Evolutionary conservation across 2,797 vertebrate species (phyloP), one percentile per base, ranked within the genome.

Genomic region (Parotocinclus haroldoi): DNA sequence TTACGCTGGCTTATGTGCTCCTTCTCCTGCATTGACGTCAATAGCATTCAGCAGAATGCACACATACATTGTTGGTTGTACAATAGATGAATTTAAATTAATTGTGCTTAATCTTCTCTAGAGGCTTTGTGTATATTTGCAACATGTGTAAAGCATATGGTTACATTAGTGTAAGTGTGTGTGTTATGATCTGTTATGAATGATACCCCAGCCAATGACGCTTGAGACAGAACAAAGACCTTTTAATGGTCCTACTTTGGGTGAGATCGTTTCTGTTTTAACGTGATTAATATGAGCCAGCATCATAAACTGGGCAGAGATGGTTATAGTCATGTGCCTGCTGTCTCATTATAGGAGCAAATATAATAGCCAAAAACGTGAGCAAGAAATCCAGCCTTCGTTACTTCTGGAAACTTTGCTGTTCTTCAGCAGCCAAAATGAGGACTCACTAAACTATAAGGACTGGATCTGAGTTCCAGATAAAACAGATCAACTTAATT

Each of bases 261-360:
- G 51, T 53, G 57, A 59, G 27, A 5, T 38, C 17, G 49, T 53
- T 48, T 36, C 49, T 53, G 49, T 59, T 60, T 53, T 13, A 45
- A 53, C 50, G 42, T 67, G 44, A 64, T 54, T 51, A 65, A 44
- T 71, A 46, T 11, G n/a, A 48, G 42, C n/a, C 46, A 58, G 53
- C 19, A 49, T 44, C 48, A 10, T 58, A 62, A 72, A 54, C 40
- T 0, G 9, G 56, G 59, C 10, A 1, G 42, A 58, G 16, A 69
- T 2, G 16, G 42, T 69, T 73, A 63, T 54, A 55, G 14, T 14
- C 62, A 66, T 46, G 44, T 63, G 54, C 19, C 59, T 63, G 16
- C 27, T 72, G 37, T 58, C 61, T 72, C 53, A 69, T 76, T 69
- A 73, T 66, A 66, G 54, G 19, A 73, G 37, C n/a, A 6, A 39